Percentiles rank a stretch among this genome's conserved stretches.
phyloP scores from a whole-genome alignment of 2,797 vertebrate genomes.

The Rachycentron canadum region DNA sequence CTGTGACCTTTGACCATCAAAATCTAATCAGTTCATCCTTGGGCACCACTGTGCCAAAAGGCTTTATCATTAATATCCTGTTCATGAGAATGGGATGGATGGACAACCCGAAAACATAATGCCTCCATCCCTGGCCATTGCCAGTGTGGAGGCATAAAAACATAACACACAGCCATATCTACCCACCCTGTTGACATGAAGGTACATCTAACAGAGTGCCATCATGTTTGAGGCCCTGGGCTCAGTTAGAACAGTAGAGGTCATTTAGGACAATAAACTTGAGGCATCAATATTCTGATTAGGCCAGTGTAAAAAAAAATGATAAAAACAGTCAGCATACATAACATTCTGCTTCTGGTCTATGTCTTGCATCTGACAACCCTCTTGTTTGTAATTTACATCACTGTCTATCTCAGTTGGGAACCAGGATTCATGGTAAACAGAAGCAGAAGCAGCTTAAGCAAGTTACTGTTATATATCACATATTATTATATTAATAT shows the following conservation, averaged over 20 bases:
- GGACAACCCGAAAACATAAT: too few species aligned
- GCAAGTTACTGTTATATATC: neutral
- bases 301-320: neutral
- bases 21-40: too few species aligned
- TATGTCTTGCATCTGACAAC: neutral
- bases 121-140: too few species aligned
- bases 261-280: constrained; percentile 12
- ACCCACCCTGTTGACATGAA: neutral
- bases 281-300: neutral
- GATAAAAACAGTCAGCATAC: neutral
- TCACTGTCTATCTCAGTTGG: constrained; percentile 4
- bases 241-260: neutral
- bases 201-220: neutral
- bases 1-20: too few species aligned
- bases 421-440: constrained; percentile 5
- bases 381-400: neutral
- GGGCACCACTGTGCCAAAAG: too few species aligned
- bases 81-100: too few species aligned
- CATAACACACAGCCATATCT: neutral
- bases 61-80: too few species aligned
- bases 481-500: too few species aligned
- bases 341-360: constrained; percentile 7
- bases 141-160: too few species aligned
- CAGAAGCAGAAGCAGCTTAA: neutral
- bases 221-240: neutral